Evolutionary conservation across 1,140 invertebrate genomes (phyloP).

Genomic region (Paraescarpia echinospica): DNA sequence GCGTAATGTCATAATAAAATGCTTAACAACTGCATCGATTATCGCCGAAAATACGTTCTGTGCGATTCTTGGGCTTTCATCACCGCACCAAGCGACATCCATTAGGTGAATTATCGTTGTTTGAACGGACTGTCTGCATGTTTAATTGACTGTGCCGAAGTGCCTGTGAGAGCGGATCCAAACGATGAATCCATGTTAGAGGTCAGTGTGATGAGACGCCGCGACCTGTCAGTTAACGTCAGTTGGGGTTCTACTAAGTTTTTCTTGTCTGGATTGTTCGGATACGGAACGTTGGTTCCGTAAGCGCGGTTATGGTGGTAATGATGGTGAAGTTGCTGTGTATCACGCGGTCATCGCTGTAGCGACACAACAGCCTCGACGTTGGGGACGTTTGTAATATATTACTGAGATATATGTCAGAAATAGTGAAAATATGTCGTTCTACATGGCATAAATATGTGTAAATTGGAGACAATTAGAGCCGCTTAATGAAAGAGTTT

Average conservation of each 20-base stretch:
- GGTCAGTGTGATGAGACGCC: neutral
- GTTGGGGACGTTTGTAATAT: no score
- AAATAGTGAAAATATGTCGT: no score
- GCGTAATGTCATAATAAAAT: conserved; percentile 2
- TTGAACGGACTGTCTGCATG: neutral
- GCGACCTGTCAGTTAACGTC: neutral
- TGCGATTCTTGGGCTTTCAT: neutral
- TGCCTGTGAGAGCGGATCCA: neutral
- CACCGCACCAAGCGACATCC: neutral
- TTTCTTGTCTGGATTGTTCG: neutral
- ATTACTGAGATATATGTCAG: no score
- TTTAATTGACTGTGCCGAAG: neutral
- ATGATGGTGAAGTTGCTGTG: no score
- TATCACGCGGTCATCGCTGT: no score
- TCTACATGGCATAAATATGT: no score
- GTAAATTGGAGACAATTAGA: no score
- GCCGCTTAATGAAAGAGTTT: no score
- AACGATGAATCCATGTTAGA: neutral
- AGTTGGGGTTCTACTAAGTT: neutral
- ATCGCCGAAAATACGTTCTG: neutral
- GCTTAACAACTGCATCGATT: neutral
- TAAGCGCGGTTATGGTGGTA: neutral
- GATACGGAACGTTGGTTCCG: neutral
- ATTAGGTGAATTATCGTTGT: neutral
- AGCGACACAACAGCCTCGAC: no score